Conservation (phyloP, 2,888 invertebrate species). For the Alsophila aescularia region DNA sequence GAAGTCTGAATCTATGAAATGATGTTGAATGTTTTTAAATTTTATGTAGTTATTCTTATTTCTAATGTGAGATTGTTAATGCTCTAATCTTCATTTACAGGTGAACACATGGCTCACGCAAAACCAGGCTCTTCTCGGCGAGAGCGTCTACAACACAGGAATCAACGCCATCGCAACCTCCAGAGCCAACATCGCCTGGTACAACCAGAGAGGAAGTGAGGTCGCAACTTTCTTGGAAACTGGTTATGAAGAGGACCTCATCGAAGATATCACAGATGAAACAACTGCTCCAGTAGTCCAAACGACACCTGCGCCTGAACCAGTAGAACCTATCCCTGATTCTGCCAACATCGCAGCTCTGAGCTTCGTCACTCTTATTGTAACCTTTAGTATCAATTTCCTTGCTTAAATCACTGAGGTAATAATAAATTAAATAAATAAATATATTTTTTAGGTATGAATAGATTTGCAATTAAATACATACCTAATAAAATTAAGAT, state of each 20-base stretch:
- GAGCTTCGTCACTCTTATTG: conserved; percentile 57
- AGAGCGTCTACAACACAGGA: conserved; percentile 50
- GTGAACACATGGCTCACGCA: conserved; percentile 59
- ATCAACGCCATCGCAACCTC: conserved; percentile 50
- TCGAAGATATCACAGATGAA: conserved; percentile 39
- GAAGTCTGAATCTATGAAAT: too few relatives aligned
- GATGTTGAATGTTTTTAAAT: too few relatives aligned
- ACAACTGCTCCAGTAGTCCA: conserved; percentile 20
- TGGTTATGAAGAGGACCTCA: conserved; percentile 60
- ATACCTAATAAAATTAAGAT: background rate
- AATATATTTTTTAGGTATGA: too few relatives aligned
- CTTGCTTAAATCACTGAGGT: conserved; percentile 10
- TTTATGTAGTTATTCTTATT: too few relatives aligned
- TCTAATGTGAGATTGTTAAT: background rate
- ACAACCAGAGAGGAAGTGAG: conserved; percentile 52
- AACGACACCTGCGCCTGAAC: background rate
- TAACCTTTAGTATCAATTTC: conserved; percentile 54
- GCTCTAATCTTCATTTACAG: conserved; percentile 43
- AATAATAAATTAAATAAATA: too few relatives aligned
- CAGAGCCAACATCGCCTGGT: conserved; percentile 60
- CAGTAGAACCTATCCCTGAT: background rate
- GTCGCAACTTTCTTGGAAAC: conserved; percentile 59
- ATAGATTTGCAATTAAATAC: background rate
- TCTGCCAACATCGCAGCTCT: conserved; percentile 60
- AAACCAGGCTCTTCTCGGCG: conserved; percentile 51